Percentiles rank a stretch among this genome's conserved stretches.
phyloP scores from a whole-genome alignment of 37 sponge, comb jelly and placozoan genomes.

The Cliona cf. orientalis region DNA sequence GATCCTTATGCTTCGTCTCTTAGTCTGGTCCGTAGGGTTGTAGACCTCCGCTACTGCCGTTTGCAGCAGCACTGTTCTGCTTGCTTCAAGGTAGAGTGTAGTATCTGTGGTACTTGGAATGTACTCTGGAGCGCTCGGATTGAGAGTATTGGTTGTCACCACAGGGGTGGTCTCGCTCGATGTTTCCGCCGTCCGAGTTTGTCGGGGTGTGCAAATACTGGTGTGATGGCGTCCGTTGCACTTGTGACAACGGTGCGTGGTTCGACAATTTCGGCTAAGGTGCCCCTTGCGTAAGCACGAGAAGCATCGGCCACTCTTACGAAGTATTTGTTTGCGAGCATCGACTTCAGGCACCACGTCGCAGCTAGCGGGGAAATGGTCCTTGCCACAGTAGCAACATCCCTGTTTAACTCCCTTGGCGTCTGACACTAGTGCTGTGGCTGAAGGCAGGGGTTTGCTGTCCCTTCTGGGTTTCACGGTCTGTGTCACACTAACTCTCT shows the following conservation, averaged over 20 bases:
- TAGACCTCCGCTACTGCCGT: conserved; percentile 8
- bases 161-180: neutral
- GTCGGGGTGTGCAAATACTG: conserved; percentile 23
- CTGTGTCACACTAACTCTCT: conserved; percentile 41
- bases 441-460: neutral
- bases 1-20: neutral
- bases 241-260: neutral
- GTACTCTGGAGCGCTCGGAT: conserved; percentile 27
- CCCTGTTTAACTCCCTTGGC: neutral
- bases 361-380: conserved; percentile 7
- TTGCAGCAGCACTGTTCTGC: neutral
- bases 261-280: conserved; percentile 23
- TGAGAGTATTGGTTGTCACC: neutral
- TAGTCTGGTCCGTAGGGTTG: neutral
- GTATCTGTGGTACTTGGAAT: conserved; percentile 9
- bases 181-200: neutral
- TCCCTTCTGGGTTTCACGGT: neutral
- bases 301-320: conserved; percentile 41
- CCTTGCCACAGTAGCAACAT: no score
- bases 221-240: conserved; percentile 43
- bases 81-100: neutral
- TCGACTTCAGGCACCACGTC: conserved; percentile 2
- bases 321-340: conserved; percentile 30
- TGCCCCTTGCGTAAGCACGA: conserved; percentile 42
- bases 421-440: neutral